Evolutionary conservation across 1,140 invertebrate genomes (phyloP), one percentile per base, ranked within the genome.

Genomic region (Anastrepha ludens): DNA sequence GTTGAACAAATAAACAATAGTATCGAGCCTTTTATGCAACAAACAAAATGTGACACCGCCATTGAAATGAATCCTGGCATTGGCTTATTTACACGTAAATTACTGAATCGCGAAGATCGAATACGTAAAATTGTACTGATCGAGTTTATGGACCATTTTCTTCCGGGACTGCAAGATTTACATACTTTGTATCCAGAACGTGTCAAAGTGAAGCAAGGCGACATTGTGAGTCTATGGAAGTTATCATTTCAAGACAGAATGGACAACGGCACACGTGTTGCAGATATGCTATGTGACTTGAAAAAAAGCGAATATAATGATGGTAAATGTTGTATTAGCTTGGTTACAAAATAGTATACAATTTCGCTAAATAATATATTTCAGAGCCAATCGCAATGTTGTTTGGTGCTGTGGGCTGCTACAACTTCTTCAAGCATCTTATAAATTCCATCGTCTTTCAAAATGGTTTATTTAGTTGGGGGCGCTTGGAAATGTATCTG

Each of bases 11-110:
- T 95, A 85, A 89, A 62, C 86, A 90, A 88, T 89, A 89, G 88
- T 47, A 93, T 85, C 88, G 90, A 89, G 88, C 90, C 87, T 50
- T 93, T 89, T 88, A 93, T 89, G 87, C 90, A 85, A 88, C 89
- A 86, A 86, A 90, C 86, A 89, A 89, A 67, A 89, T 94, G 87
- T 70, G 89, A 92, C 11, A 91, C 91, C 4, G 90, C 95, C 29
- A 89, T 95, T 58, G 94, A 95, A 92, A 91, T 95, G 0, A 95
- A 95, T 90, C 94, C 95, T 1, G 95, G 95, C 0, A 90, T 94
- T 81, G 94, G 95, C 8, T 93, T 94, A 86, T 89, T 95, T 64
- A 95, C 94, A 29, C 89, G 92, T 9, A 92, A 94, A 86, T 90
- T 95, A 62, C 88, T 95, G 29, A 90, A 92, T 85, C 88, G 74